Evolutionary conservation across 2,797 vertebrate species (phyloP).

Genomic region (Loris lydekkerianus): DNA sequence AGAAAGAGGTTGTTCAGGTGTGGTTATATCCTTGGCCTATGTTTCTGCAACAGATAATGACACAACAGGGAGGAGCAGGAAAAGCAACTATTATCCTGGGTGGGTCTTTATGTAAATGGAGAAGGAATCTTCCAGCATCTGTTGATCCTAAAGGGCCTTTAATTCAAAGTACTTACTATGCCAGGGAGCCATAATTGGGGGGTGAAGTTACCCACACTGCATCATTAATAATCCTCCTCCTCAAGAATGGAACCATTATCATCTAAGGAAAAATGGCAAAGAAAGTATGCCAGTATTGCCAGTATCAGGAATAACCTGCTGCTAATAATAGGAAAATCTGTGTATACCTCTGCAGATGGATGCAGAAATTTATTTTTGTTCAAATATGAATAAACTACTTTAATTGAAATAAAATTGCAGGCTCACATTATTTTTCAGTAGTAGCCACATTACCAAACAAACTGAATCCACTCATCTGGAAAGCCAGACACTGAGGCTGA

Average conservation of each 20-base stretch:
- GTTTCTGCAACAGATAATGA: background rate
- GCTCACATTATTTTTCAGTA: background rate
- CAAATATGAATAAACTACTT: background rate
- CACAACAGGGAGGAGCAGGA: background rate
- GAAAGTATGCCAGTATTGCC: background rate
- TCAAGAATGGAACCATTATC: background rate
- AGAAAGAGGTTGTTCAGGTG: background rate
- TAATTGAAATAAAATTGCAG: background rate
- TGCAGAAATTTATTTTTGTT: background rate
- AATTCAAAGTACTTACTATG: too few species aligned
- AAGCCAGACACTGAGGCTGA: too few species aligned
- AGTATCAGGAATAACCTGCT: background rate
- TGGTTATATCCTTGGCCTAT: background rate
- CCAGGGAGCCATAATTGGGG: too few species aligned
- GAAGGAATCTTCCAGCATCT: too few species aligned
- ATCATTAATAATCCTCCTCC: background rate
- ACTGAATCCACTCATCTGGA: too few species aligned
- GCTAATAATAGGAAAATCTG: background rate
- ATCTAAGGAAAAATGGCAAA: conserved; percentile 1
- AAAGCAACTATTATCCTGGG: background rate
- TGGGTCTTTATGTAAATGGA: too few species aligned
- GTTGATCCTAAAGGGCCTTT: too few species aligned
- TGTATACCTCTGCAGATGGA: background rate
- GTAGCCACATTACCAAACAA: background rate
- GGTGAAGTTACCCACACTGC: too few species aligned